Base-by-base conservation (phyloP, 1,140 invertebrate genomes). In the Chrysomallon squamiferum region DNA sequence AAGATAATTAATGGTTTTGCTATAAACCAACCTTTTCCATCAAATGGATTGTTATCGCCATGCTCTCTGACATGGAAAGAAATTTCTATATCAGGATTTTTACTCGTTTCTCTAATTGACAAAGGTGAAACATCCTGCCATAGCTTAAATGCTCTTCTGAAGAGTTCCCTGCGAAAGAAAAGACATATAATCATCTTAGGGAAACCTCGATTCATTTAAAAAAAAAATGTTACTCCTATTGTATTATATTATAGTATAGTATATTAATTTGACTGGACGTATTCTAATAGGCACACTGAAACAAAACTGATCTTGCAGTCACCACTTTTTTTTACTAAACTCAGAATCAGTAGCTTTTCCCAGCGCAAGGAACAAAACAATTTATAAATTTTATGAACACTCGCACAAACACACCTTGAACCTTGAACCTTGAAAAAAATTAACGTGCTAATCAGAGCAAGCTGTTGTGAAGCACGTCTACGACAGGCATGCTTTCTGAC, bases 21-120 rank as follows among this genome's bases (percentile, higher is more conserved):
- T 9, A 30, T 35, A 2, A 49, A 62, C 62, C 68, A 93, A 81
- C 79, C 73, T 71, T 41, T 47, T 33, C 79, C 79, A 61, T 81
- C 72, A 64, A 81, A 81, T 0, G 66, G 33, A 62, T 78, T 76
- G 6, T 49, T 35, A n/a, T 77, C 75, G 13, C 76, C 73, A 62
- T 81, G 79, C 11, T 77, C 62, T 25, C 68, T 65, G 6, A 60
- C 47, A 15, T 66, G 70, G 65, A 80, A 81, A 25, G 65, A 65
- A 33, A 80, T 73, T 33, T 73, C 72, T 30, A 80, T 77, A 47
- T 80, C 79, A 5, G 75, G 66, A 0, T 59, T 58, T 4, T 68
- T 66, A 1, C 25, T 27, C 11, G 56, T 50, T 13, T 75, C 59
- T 11, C 9, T 29, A 30, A 77, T 71, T 13, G 45, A 56, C 25